Base-by-base conservation (phyloP, 2,797 vertebrate species). In the Helostoma temminkii region DNA sequence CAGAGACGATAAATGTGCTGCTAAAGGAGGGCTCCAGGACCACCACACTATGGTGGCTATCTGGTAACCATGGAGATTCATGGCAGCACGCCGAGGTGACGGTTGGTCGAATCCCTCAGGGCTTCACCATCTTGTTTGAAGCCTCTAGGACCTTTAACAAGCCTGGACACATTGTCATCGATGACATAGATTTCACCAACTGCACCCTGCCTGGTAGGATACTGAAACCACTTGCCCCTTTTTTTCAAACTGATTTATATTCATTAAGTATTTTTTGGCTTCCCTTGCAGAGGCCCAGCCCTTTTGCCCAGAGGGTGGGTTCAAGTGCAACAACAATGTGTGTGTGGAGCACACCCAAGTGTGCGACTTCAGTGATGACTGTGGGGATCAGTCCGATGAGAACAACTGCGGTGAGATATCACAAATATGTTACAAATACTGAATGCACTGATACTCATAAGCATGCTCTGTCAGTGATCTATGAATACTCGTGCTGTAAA, bases 301-400 rank as follows among this genome's bases (percentile, higher is more conserved):
- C 0, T 24, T 5, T 8, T 95, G 94, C 88, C 82, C 89, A 30
- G 76, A 65, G 11, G 73, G 58, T 39, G 69, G 59, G 79, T 95
- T 94, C 61, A 76, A 4, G 12, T 95, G 94, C 72, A 83, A 79
- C 67, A 94, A 92, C 74, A 73, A 11, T 0, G 93, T 84, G 58
- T 95, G 94, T 76, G 90, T 95, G 46, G 83, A 87, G 36, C 63
- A 5, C 21, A 85, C 15, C 75, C 86, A 24, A 61, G 88, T 94
- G 60, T 95, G 94, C 85, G 94, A 95, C 81, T 94, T 92, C 88
- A 94, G 74, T 0, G 91, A 95, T 72, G 93, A 95, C 85, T 95
- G 94, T 46, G 93, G 93, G 16, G 94, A 94, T 74, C 21, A 73
- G 71, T 91, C 91, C 19, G 94, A 95, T 64, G 94, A 95, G 75